Base-by-base conservation (phyloP, 2,797 vertebrate genomes). In the Phataginus tetradactyla region DNA sequence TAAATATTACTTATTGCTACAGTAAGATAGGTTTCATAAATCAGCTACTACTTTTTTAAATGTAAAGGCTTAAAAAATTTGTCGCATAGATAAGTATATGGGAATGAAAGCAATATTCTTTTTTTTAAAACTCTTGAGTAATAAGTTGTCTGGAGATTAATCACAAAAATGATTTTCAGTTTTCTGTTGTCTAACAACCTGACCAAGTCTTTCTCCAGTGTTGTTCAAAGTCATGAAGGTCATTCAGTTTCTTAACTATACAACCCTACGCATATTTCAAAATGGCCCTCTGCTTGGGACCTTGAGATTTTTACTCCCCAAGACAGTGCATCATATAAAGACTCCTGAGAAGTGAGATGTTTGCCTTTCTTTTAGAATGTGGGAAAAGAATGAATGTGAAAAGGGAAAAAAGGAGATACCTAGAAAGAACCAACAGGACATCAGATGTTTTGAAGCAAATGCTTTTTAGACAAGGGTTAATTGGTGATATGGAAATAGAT, bases 31-130 rank as follows among this genome's bases (percentile, higher is more conserved):
- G 18, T 32, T 90, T 49, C 29, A 13, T 85, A 63, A 90, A 71
- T 80, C 29, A 87, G 34, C 7, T 63, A 49, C 29, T 71, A 29
- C 64, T 63, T 89, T 86, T 63, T 86, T 37, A 81, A 91, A 84
- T 80, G 23, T 68, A 42, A 91, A 45, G 11, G 21, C 51, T 88
- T 90, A 78, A 91, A 39, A 94, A 77, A 88, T 85, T 81, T 51
- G 18, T 37, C 61, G 51, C 14, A 59, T 42, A 49, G n/a, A 37
- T 71, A 55, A 87, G 45, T 77, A 34, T 15, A 64, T 83, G 45
- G 25, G 27, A 81, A n/a, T 34, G n/a, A 78, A 88, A 34, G 8
- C 55, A 42, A 5, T 37, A 8, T 42, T 61, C 45, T 71, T 0
- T 66, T 45, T 68, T 86, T 86, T 78, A 66, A 57, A 93, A 85